Evolutionary conservation across 2,888 invertebrate genomes (phyloP), one percentile per base, ranked within the genome.

Genomic region (Aspidapion aeneum): DNA sequence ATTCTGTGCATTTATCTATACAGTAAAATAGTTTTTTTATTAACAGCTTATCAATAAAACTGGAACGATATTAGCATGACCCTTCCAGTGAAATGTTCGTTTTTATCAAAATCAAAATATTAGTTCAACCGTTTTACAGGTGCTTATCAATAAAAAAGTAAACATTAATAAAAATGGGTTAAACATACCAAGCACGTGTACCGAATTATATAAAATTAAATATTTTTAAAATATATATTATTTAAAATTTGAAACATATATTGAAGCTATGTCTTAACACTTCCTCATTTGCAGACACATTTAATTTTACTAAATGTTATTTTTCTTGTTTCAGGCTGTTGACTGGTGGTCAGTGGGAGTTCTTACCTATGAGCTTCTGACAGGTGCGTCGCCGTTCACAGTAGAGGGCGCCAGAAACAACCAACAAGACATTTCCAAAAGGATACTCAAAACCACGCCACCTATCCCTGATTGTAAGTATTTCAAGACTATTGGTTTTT

Each of bases 311-410:
- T 12, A 35, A 35, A 35, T 35, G 3, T 35, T 35, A 12, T 35
- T 35, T 3, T 3, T 35, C 35, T 35, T 35, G 35, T 79, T 79
- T 21, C 84, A 94, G 91, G 93, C 96, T 58, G 98, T 97, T 3
- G 98, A 98, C 82, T 98, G 98, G 98, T 98, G 98, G 98, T 96
- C 96, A 22, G 91, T 98, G 5, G 97, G 97, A 5, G 97, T 98
- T 1, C 82, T 98, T 55, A 94, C 96, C 0, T 98, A 97, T 83
- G 98, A 98, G 81, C 86, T 98, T 54, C 82, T 98, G 61, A 98
- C 97, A 0, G 98, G 98, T 60, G 96, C 96, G 5, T 97, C 97
- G 0, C 98, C 98, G 1, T 98, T 98, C 81, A 96, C 98, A 7
- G 94, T 96, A 0, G 95, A 97, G 73, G 96, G 96, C 20, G 94